phyloP scores from a whole-genome alignment of 2,113 vertebrate genomes.

The Mionectes macconnelli region DNA sequence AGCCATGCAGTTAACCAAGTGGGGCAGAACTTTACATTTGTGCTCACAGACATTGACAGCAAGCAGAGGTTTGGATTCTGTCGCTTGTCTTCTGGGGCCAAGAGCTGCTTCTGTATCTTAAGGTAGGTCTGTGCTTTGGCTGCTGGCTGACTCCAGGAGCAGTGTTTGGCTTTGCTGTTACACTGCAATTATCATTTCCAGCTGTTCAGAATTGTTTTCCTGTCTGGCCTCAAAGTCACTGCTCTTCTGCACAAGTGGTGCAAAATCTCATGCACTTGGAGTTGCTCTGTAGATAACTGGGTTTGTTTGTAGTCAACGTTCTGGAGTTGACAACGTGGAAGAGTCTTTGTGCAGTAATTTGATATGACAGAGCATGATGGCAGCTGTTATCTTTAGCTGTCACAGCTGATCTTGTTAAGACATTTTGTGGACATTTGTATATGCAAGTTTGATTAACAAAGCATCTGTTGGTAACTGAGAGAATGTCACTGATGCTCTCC shows the following conservation, averaged over 20 bases:
- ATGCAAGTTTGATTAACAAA: constrained; percentile 77
- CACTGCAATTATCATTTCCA: constrained; percentile 68
- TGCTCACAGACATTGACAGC: constrained; percentile 98
- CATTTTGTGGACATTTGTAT: constrained; percentile 73
- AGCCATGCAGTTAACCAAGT: constrained; percentile 89
- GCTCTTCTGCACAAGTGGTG: constrained; percentile 67
- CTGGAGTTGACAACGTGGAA: constrained; percentile 27
- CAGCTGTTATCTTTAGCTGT: constrained; percentile 76
- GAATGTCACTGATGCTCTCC: constrained; percentile 53
- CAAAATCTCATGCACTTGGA: constrained; percentile 62
- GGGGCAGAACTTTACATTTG: constrained; percentile 97
- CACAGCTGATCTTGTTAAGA: constrained; percentile 71
- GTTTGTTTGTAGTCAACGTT: constrained; percentile 65
- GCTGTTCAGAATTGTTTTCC: constrained; percentile 59
- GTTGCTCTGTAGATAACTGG: constrained; percentile 65
- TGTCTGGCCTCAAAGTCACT: constrained; percentile 73
- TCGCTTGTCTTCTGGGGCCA: constrained; percentile 92
- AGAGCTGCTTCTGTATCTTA: constrained; percentile 90
- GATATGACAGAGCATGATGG: constrained; percentile 39
- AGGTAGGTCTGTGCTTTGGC: constrained; percentile 74
- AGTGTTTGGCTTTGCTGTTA: constrained; percentile 10
- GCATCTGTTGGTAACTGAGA: constrained; percentile 61
- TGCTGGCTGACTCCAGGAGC: constrained; percentile 29
- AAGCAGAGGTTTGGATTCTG: constrained; percentile 99
- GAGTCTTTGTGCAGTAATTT: constrained; percentile 39